A percentile compares a stretch with the other conserved stretches of the same genome.
Evolutionary conservation across 1,140 invertebrate species (phyloP).

Genomic region (Heliconius eleuchia): DNA sequence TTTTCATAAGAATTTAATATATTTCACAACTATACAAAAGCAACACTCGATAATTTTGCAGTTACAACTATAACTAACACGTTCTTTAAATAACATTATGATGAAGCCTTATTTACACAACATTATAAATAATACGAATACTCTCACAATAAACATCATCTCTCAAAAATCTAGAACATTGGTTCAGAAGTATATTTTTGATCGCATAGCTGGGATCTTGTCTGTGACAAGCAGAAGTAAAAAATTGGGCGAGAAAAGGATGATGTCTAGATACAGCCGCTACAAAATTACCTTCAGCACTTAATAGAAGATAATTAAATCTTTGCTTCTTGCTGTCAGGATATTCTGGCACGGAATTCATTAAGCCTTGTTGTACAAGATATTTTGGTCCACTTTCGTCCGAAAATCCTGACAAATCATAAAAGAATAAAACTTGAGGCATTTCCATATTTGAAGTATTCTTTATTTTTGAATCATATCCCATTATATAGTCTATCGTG

Average conservation of each 20-base stretch:
- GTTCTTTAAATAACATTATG: neutral
- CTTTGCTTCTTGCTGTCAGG: conserved; percentile 19
- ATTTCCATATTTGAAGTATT: conserved; percentile 21
- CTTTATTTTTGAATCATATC: conserved; percentile 28
- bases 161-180: conserved; percentile 56
- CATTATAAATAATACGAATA: conserved; percentile 57
- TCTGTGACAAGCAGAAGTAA: conserved; percentile 49
- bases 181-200: conserved; percentile 55
- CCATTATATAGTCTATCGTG: neutral
- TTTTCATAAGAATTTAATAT: neutral
- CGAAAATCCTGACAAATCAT: conserved; percentile 52
- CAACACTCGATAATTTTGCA: neutral
- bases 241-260: conserved; percentile 56
- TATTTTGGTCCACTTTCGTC: conserved; percentile 46
- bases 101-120: conserved; percentile 29
- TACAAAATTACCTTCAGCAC: conserved; percentile 58
- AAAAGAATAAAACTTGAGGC: conserved; percentile 54
- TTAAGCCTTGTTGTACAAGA: conserved; percentile 7
- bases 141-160: conserved; percentile 66
- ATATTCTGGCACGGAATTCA: conserved; percentile 20
- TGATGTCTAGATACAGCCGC: conserved; percentile 57
- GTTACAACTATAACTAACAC: neutral
- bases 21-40: conserved; percentile 9
- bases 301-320: conserved; percentile 51
- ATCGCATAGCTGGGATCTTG: conserved; percentile 56